Conservation (phyloP, 2,888 invertebrate genomes). For the Elaeidobius kamerunicus region DNA sequence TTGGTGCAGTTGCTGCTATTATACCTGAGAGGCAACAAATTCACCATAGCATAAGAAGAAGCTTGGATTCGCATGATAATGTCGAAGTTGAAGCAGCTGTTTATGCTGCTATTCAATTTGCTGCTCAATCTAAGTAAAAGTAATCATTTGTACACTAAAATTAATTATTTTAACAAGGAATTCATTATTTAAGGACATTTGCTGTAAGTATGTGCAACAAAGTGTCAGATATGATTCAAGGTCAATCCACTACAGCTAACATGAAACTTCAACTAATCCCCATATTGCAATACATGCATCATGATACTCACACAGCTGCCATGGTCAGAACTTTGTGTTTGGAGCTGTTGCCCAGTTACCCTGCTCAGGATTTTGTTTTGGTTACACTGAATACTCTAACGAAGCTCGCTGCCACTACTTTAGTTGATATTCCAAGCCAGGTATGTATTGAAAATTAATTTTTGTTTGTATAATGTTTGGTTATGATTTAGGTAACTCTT, state of each 20-base stretch:
- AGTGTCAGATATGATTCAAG: slow-evolving; percentile 92
- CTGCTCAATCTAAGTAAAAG: slow-evolving; percentile 83
- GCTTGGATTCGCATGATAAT: slow-evolving; percentile 90
- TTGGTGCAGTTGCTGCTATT: slow-evolving; percentile 90
- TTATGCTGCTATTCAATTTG: slow-evolving; percentile 91
- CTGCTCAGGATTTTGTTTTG: slow-evolving; percentile 74
- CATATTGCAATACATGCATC: slow-evolving; percentile 91
- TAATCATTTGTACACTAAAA: not conserved
- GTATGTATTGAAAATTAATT: slow-evolving; percentile 48
- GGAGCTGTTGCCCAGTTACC: slow-evolving; percentile 72
- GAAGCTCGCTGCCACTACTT: slow-evolving; percentile 81
- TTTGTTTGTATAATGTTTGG: slow-evolving; percentile 1
- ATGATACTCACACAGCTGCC: slow-evolving; percentile 60
- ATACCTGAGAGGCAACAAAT: slow-evolving; percentile 93
- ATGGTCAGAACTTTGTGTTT: slow-evolving; percentile 73
- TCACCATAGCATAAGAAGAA: slow-evolving; percentile 89
- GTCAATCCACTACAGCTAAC: slow-evolving; percentile 87
- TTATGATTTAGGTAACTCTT: slow-evolving; percentile 51
- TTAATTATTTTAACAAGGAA: slow-evolving; percentile 5
- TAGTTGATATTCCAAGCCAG: slow-evolving; percentile 89
- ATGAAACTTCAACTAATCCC: slow-evolving; percentile 89
- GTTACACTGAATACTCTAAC: slow-evolving; percentile 85
- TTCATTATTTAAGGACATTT: slow-evolving; percentile 70
- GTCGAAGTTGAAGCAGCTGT: slow-evolving; percentile 96
- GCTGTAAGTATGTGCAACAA: slow-evolving; percentile 94